Evolutionary conservation across 1,140 invertebrate species (phyloP).

Genomic region (Bicyclus anynana): DNA sequence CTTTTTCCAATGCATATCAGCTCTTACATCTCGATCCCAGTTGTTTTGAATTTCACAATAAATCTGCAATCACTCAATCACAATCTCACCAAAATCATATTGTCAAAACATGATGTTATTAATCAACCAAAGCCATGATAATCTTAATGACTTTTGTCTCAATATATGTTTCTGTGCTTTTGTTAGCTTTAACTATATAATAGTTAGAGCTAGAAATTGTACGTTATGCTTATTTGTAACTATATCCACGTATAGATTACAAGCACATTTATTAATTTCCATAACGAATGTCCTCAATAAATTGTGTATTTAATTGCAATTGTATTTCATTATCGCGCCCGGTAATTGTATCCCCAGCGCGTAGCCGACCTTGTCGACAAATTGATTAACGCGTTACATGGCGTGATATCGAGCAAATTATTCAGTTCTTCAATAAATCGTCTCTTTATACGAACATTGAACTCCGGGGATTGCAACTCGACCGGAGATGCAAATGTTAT

Average conservation of each 20-base stretch:
- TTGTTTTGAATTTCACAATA: too few relatives aligned
- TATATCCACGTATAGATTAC: not conserved
- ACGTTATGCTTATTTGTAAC: too few relatives aligned
- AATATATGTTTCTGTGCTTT: too few relatives aligned
- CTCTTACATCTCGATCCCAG: too few relatives aligned
- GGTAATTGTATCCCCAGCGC: constrained; percentile 1
- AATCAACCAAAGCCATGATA: too few relatives aligned
- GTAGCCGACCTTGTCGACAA: constrained; percentile 5
- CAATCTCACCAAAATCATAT: too few relatives aligned
- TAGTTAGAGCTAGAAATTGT: too few relatives aligned
- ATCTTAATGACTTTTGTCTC: too few relatives aligned
- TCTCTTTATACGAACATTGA: constrained; percentile 23
- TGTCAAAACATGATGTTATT: too few relatives aligned
- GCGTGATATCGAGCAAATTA: constrained; percentile 6
- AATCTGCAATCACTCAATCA: too few relatives aligned
- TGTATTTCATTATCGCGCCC: constrained; percentile 24
- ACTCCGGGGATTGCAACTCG: constrained; percentile 10
- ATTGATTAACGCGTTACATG: constrained; percentile 10
- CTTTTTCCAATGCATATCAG: too few relatives aligned
- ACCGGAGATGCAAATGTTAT: constrained; percentile 12
- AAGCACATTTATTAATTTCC: constrained; percentile 2
- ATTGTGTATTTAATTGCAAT: constrained; percentile 24
- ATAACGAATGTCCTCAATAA: constrained; percentile 10
- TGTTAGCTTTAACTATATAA: too few relatives aligned
- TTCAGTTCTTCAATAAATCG: constrained; percentile 18